A percentile compares a stretch with the other conserved stretches of the same genome.
phyloP scores from a whole-genome alignment of 2,113 vertebrate genomes.

The Vanacampus margaritifer region DNA sequence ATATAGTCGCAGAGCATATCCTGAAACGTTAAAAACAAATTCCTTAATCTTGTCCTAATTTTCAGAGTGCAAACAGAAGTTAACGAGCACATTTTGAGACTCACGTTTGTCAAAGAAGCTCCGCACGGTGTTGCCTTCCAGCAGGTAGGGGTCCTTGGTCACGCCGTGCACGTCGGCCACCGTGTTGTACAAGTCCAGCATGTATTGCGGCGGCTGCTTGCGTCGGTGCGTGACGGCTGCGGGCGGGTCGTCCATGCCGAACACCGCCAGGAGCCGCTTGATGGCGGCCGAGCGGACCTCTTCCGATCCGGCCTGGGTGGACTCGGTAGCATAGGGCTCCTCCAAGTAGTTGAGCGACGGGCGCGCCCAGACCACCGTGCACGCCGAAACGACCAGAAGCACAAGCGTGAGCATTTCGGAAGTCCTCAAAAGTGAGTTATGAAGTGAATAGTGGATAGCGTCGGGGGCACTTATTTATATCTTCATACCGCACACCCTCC shows the following conservation, averaged over 20 bases:
- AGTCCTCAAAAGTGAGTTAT: slow-evolving; percentile 7
- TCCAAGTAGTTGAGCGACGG: slow-evolving; percentile 48
- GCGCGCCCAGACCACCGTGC: slow-evolving; percentile 44
- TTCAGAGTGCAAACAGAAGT: neutral
- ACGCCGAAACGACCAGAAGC: slow-evolving; percentile 28
- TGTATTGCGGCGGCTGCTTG: slow-evolving; percentile 86
- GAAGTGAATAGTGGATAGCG: neutral
- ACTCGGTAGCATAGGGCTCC: slow-evolving; percentile 30
- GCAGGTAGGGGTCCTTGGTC: slow-evolving; percentile 80
- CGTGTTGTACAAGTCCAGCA: slow-evolving; percentile 87
- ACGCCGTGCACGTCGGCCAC: slow-evolving; percentile 84
- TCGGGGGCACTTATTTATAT: slow-evolving; percentile 72
- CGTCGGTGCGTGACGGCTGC: slow-evolving; percentile 43
- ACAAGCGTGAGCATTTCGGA: slow-evolving; percentile 49
- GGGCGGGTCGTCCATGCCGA: slow-evolving; percentile 85
- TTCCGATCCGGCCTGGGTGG: slow-evolving; percentile 25
- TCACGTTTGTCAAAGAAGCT: slow-evolving; percentile 89
- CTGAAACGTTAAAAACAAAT: neutral
- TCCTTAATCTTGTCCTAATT: neutral
- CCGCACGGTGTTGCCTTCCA: slow-evolving; percentile 87
- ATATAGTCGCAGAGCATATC: no score
- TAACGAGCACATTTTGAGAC: slow-evolving; percentile 2
- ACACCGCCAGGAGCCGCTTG: slow-evolving; percentile 83
- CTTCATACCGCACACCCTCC: slow-evolving; percentile 29
- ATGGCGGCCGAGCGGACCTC: slow-evolving; percentile 76